Percentiles rank a stretch among this genome's conserved stretches.
Conservation (phyloP, 2,888 invertebrate species). For the Notodonta dromedarius region DNA sequence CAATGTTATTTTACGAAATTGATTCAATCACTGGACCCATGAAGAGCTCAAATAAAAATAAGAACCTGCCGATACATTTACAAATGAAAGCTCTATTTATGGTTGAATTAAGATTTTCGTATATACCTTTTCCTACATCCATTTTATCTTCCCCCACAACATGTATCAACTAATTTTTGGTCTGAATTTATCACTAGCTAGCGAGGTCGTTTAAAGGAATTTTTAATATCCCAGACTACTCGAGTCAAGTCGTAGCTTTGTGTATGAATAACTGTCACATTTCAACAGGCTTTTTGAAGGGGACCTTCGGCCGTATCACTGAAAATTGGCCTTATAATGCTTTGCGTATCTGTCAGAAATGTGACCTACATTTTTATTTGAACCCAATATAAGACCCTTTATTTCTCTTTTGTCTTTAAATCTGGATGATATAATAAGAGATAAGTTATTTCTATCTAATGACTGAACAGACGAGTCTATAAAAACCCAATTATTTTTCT, state of each 20-base stretch:
- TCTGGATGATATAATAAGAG: background rate
- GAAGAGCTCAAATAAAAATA: too few species aligned
- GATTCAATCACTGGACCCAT: background rate
- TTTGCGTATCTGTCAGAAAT: conserved; percentile 9
- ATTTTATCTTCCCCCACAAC: background rate
- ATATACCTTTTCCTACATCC: background rate
- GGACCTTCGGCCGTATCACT: conserved; percentile 6
- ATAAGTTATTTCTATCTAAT: background rate
- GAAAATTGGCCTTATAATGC: conserved; percentile 12
- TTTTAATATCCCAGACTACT: conserved; percentile 43
- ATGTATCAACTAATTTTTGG: background rate
- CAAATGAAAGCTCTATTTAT: too few species aligned
- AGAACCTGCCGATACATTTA: too few species aligned
- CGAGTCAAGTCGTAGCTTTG: conserved; percentile 39
- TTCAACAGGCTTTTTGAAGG: conserved; percentile 44
- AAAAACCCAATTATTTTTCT: too few species aligned
- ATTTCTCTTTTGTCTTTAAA: background rate
- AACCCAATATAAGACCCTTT: background rate
- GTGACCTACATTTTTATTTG: conserved; percentile 1
- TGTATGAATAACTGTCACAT: conserved; percentile 54
- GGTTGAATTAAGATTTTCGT: too few species aligned
- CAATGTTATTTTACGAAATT: background rate
- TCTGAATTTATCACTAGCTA: conserved; percentile 1
- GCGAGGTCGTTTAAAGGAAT: conserved; percentile 29
- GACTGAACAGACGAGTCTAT: too few species aligned